Evolutionary conservation across 2,113 vertebrate genomes (phyloP).

Genomic region (Gymnarchus niloticus): DNA sequence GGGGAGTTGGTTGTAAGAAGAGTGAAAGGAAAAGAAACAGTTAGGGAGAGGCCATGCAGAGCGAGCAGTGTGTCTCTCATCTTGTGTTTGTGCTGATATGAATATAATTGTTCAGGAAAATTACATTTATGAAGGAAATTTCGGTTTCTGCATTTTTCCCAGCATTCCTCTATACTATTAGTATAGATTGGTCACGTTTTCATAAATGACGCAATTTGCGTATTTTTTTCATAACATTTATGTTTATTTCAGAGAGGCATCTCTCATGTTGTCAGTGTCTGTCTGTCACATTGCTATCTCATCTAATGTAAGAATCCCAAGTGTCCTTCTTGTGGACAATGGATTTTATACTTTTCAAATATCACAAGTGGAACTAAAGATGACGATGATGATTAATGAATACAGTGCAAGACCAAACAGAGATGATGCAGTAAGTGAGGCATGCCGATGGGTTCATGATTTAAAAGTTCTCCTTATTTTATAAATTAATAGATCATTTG

Average conservation of each 20-base stretch:
- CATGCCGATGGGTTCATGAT: neutral
- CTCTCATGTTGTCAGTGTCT: neutral
- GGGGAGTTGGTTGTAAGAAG: slow-evolving; percentile 7
- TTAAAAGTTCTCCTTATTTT: neutral
- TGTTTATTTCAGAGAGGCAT: neutral
- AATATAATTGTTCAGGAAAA: neutral
- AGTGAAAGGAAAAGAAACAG: neutral
- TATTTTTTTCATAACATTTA: neutral
- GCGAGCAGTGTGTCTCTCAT: neutral
- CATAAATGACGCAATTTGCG: neutral
- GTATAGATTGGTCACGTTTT: neutral
- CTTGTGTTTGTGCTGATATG: neutral
- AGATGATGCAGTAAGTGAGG: neutral
- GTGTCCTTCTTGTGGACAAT: neutral
- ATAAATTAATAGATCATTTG: neutral
- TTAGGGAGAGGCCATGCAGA: slow-evolving; percentile 12
- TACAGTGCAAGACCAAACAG: neutral
- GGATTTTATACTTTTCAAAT: neutral
- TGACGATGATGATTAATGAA: too few species aligned
- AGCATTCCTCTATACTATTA: neutral
- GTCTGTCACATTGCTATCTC: neutral
- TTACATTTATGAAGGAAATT: neutral
- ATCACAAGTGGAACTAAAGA: neutral
- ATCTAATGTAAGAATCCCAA: too few species aligned
- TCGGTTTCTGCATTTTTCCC: neutral